Percentiles rank a stretch among this genome's conserved stretches.
phyloP scores from a whole-genome alignment of 2,888 invertebrate genomes.

The Ellobium chinense region DNA sequence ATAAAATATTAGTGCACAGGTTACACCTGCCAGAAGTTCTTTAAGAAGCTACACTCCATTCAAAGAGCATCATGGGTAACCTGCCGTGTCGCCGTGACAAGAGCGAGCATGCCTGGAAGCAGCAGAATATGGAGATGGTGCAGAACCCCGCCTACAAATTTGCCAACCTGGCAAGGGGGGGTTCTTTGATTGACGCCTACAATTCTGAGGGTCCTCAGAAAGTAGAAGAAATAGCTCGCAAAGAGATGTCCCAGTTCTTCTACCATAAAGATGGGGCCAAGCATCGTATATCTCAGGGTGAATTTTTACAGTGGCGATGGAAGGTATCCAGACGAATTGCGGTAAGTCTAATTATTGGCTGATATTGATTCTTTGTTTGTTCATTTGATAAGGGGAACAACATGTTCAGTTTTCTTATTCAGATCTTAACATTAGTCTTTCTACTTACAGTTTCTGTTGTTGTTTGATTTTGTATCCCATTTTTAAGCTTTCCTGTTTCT shows the following conservation, averaged over 20 bases:
- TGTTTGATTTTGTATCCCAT: no score
- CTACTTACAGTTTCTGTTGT: no score
- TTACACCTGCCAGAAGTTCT: neutral
- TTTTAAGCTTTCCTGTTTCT: no score
- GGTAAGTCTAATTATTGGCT: neutral
- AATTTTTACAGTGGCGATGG: slow-evolving; percentile 81
- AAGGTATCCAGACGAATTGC: slow-evolving; percentile 6
- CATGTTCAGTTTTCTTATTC: no score
- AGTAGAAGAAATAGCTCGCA: slow-evolving; percentile 64
- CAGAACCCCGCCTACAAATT: slow-evolving; percentile 74
- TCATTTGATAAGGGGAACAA: no score
- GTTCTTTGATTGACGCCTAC: slow-evolving; percentile 68
- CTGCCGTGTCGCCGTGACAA: neutral
- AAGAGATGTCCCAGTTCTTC: slow-evolving; percentile 68
- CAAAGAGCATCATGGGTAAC: slow-evolving; percentile 35
- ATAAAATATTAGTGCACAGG: neutral
- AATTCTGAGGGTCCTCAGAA: slow-evolving; percentile 66
- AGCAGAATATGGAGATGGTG: slow-evolving; percentile 73
- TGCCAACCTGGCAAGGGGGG: slow-evolving; percentile 71
- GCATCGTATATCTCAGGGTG: slow-evolving; percentile 60
- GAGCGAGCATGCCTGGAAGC: slow-evolving; percentile 70
- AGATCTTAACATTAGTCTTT: no score
- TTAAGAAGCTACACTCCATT: no score
- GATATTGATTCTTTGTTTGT: neutral
- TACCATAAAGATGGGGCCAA: slow-evolving; percentile 73